These are phyloP conservation scores for Saimiri boliviensis DNA, from an alignment of 2,113 vertebrate genomes.

Conservation along the genomic window DNA sequence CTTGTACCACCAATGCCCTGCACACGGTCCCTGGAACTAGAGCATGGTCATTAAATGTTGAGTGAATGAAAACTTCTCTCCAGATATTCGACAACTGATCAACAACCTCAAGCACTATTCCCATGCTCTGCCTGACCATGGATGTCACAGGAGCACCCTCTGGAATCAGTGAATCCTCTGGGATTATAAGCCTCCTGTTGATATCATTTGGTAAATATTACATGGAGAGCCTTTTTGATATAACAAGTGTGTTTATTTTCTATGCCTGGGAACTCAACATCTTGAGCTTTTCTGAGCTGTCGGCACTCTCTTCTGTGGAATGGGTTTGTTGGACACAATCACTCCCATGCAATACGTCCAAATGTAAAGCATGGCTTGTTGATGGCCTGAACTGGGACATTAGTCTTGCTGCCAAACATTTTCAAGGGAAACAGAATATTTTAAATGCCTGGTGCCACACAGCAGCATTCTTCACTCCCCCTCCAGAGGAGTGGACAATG, in stretches of 20 bases:
- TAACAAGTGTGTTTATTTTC: background rate
- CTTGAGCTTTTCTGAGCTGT: background rate
- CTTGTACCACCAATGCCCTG: accelerated
- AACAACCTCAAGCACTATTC: accelerated
- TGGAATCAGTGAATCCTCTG: background rate
- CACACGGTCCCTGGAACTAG: accelerated
- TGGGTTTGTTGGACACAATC: accelerated
- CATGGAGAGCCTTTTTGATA: too few relatives aligned
- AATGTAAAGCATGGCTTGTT: background rate
- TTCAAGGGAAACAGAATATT: constrained; percentile 26
- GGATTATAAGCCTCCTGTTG: background rate
- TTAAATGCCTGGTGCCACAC: background rate
- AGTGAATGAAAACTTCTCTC: background rate
- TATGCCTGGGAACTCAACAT: background rate
- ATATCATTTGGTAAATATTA: background rate
- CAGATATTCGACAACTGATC: background rate
- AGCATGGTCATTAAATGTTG: accelerated
- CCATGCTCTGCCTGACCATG: background rate
- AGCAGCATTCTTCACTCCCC: background rate
- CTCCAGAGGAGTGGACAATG: background rate
- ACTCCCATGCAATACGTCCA: accelerated
- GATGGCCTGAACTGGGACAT: background rate
- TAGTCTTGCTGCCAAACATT: background rate
- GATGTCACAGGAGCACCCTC: background rate
- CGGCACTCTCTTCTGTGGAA: background rate